Conservation (phyloP, 2,888 invertebrate species). For the Phoronis australis region DNA sequence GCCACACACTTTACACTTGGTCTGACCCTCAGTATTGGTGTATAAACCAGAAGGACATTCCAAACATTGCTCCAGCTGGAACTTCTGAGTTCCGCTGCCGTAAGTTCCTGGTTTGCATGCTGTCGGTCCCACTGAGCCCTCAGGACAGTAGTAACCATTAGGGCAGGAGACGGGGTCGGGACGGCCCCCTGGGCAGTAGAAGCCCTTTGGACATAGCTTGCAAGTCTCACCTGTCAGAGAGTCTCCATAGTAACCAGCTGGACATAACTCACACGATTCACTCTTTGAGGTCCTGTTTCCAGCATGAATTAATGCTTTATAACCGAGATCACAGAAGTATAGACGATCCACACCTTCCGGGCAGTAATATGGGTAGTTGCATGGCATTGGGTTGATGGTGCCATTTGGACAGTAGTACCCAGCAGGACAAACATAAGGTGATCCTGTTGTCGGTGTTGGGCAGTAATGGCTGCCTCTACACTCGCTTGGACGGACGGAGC, state of each 20-base stretch:
- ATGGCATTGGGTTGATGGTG: conserved; percentile 33
- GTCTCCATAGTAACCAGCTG: conserved; percentile 43
- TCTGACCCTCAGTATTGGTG: conserved; percentile 28
- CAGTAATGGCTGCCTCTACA: conserved; percentile 42
- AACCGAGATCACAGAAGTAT: conserved; percentile 38
- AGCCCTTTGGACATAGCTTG: conserved; percentile 41
- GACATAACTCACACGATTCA: conserved; percentile 38
- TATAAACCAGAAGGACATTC: conserved; percentile 31
- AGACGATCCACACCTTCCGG: conserved; percentile 40
- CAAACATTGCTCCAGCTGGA: conserved; percentile 25
- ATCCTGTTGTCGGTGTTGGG: conserved; percentile 29
- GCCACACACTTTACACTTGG: conserved; percentile 39
- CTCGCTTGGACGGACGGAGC: conserved; percentile 31
- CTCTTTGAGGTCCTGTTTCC: conserved; percentile 26
- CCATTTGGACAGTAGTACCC: conserved; percentile 45
- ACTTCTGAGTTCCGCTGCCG: conserved; percentile 22
- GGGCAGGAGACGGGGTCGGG: conserved; percentile 31
- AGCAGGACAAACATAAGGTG: conserved; percentile 36
- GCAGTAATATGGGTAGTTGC: conserved; percentile 40
- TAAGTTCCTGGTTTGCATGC: conserved; percentile 38
- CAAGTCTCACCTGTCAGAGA: conserved; percentile 31
- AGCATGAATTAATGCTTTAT: conserved; percentile 29
- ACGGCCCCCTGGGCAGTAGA: conserved; percentile 43
- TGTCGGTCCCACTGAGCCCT: conserved; percentile 21
- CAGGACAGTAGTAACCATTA: conserved; percentile 37